Percentiles rank a stretch among this genome's conserved stretches.
phyloP scores from a whole-genome alignment of 2,113 vertebrate genomes.

The Esox niger region DNA sequence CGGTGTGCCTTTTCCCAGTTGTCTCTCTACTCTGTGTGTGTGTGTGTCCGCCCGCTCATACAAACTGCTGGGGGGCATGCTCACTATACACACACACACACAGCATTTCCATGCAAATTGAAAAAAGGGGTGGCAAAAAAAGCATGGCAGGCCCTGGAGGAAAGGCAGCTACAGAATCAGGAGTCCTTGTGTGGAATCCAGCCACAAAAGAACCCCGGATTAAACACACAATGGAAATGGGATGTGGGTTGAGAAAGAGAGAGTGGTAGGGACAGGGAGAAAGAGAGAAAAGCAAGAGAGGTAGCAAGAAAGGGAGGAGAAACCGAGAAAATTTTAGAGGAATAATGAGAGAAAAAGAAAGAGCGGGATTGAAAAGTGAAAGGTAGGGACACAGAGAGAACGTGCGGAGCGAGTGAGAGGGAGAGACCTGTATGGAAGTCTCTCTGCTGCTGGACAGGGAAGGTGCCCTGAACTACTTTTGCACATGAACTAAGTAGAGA shows the following conservation, averaged over 20 bases:
- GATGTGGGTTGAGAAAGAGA: conserved; percentile 60
- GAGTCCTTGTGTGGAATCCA: conserved; percentile 76
- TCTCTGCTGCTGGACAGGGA: background rate
- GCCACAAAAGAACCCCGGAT: conserved; percentile 75
- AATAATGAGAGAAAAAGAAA: conserved; percentile 22
- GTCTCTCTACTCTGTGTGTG: conserved; percentile 33
- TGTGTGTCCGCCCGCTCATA: too few species aligned
- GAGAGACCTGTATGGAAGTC: background rate
- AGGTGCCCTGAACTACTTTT: background rate
- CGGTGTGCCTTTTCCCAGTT: conserved; percentile 58
- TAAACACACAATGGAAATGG: conserved; percentile 75
- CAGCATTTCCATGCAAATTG: conserved; percentile 76
- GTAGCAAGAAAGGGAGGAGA: background rate
- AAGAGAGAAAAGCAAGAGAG: conserved; percentile 19
- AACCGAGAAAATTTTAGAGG: background rate
- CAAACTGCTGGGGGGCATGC: conserved; percentile 63
- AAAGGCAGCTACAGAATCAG: conserved; percentile 65
- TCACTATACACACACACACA: conserved; percentile 53
- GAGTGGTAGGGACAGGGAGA: conserved; percentile 32
- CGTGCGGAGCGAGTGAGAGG: background rate
- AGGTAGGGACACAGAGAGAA: background rate
- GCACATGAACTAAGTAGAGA: conserved; percentile 26
- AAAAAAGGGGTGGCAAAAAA: conserved; percentile 70
- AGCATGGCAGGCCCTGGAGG: conserved; percentile 65
- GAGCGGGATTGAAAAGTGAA: conserved; percentile 34